Percentiles rank a stretch among this genome's conserved stretches.
These are phyloP conservation scores for Mesochorus sp. DNA, from an alignment of 2,888 invertebrate genomes.

Conservation along the genomic window DNA sequence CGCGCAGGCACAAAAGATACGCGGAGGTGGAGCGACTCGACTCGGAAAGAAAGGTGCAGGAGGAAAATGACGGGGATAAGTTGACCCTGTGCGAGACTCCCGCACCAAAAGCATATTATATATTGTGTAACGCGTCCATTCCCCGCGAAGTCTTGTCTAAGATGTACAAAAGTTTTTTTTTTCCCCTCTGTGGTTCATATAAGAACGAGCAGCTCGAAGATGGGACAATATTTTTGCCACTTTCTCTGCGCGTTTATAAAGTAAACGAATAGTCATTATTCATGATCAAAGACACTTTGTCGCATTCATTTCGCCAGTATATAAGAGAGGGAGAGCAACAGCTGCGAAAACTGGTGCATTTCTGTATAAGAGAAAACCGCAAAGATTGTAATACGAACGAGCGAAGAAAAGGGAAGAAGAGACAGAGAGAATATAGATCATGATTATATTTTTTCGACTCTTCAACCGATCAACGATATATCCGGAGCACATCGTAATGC, in stretches of 20 bases:
- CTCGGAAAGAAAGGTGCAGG: conserved; percentile 12
- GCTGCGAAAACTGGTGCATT: conserved; percentile 47
- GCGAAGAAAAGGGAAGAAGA: neutral
- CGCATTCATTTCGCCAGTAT: conserved; percentile 29
- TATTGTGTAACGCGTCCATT: neutral
- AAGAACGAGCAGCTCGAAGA: conserved; percentile 24
- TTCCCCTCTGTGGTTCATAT: neutral
- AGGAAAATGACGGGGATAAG: conserved; percentile 15
- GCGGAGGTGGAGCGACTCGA: conserved; percentile 26
- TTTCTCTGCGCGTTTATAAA: neutral
- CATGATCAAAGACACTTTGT: conserved; percentile 19
- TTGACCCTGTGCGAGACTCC: conserved; percentile 15
- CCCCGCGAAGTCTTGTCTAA: neutral
- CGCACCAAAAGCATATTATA: conserved; percentile 23
- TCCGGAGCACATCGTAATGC: conserved; percentile 4
- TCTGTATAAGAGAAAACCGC: conserved; percentile 48
- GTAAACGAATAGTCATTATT: conserved; percentile 4
- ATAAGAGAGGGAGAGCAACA: conserved; percentile 27
- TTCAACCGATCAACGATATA: neutral
- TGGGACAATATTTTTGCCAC: conserved; percentile 17
- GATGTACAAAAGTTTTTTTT: conserved; percentile 8
- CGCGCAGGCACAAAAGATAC: conserved; percentile 8
- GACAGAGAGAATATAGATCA: neutral
- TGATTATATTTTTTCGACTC: conserved; percentile 10
- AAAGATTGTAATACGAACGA: conserved; percentile 16